Percentiles rank a stretch among this genome's conserved stretches.
Evolutionary conservation across 1,140 invertebrate species (phyloP).

Genomic region (Drosophila pachea): DNA sequence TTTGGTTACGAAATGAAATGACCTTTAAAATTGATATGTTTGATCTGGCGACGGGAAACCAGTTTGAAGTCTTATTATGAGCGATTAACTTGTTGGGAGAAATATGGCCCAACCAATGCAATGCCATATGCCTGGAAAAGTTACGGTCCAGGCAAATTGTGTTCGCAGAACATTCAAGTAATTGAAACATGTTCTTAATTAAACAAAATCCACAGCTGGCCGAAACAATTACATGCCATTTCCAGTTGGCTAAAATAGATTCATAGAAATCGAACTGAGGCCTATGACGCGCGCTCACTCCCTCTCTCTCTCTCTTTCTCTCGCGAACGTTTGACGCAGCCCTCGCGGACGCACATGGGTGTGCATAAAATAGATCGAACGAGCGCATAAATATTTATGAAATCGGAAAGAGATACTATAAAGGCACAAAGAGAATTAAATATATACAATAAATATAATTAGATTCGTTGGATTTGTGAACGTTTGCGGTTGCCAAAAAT

Average conservation of each 20-base stretch:
- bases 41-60: constrained; percentile 28
- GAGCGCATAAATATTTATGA: constrained; percentile 61
- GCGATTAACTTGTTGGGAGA: constrained; percentile 3
- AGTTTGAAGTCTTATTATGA: constrained; percentile 13
- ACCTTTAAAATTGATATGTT: constrained; percentile 46
- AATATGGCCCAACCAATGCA: background rate
- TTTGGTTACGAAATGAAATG: constrained; percentile 37
- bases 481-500: constrained; percentile 32
- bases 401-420: constrained; percentile 39
- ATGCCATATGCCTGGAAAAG: background rate
- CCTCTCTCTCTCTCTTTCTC: too few relatives aligned
- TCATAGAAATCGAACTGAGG: background rate
- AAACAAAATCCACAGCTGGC: background rate
- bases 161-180: constrained; percentile 2
- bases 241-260: constrained; percentile 5
- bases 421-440: constrained; percentile 32
- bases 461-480: constrained; percentile 33
- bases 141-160: background rate
- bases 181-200: background rate
- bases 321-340: constrained; percentile 4
- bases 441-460: constrained; percentile 43
- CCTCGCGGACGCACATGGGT: constrained; percentile 49
- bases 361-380: constrained; percentile 55
- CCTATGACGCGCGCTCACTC: constrained; percentile 3
- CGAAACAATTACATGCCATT: background rate